Conservation (phyloP, 1,140 invertebrate genomes). For the Solen grandis region DNA sequence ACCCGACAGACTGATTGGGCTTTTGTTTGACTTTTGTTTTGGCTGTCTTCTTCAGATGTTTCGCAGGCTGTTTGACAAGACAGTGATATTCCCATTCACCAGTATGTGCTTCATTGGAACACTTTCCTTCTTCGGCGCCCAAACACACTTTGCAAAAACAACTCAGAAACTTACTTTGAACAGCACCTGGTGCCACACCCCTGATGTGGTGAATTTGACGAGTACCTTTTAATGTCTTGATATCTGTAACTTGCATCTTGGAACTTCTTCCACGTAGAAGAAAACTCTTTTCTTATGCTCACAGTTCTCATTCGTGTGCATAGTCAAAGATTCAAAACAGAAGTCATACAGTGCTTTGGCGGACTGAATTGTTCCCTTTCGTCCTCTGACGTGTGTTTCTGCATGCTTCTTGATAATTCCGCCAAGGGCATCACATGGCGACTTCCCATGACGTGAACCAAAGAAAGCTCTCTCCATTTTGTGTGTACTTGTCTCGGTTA, state of each 20-base stretch:
- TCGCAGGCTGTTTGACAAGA: background rate
- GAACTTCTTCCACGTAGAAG: slow-evolving; percentile 2
- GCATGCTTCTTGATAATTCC: slow-evolving; percentile 3
- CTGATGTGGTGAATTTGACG: background rate
- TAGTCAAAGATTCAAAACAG: background rate
- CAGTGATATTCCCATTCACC: slow-evolving; percentile 5
- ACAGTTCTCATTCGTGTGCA: background rate
- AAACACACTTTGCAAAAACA: slow-evolving; percentile 28
- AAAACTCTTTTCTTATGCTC: slow-evolving; percentile 23
- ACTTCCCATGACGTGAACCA: slow-evolving; percentile 5
- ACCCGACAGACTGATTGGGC: background rate
- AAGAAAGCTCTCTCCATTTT: background rate
- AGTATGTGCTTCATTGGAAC: slow-evolving; percentile 13
- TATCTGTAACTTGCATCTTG: background rate
- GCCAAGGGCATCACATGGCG: background rate
- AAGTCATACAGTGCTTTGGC: background rate
- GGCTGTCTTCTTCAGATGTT: background rate
- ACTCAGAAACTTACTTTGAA: background rate
- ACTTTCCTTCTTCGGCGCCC: background rate
- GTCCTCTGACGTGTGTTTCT: background rate
- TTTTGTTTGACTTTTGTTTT: background rate
- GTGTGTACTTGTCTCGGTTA: background rate
- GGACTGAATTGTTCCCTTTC: background rate
- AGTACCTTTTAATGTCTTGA: slow-evolving; percentile 32
- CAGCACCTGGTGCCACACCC: slow-evolving; percentile 14